Evolutionary conservation across 2,797 vertebrate species (phyloP).

Genomic region (Semaprochilodus insignis): DNA sequence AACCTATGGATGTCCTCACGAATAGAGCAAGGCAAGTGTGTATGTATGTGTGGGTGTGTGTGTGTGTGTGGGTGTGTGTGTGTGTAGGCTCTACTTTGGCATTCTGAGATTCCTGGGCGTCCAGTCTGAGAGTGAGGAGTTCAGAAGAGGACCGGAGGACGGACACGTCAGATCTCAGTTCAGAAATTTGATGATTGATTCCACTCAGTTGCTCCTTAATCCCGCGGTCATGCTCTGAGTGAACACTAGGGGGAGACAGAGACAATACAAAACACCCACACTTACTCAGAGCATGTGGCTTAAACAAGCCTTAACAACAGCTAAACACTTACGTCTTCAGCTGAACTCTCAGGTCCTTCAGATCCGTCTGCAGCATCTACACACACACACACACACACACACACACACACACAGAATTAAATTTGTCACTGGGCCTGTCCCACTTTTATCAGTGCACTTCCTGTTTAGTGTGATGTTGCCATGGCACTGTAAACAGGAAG

Average conservation of each 20-base stretch:
- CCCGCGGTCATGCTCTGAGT: conserved; percentile 31
- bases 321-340: conserved; percentile 33
- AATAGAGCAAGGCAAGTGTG: too few species aligned
- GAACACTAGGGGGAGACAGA: conserved; percentile 47
- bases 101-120: conserved; percentile 42
- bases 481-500: conserved; percentile 31
- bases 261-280: background rate
- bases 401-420: conserved; percentile 28
- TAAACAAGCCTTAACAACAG: background rate
- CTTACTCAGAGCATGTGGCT: background rate
- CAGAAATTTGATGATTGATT: conserved; percentile 46
- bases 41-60: too few species aligned
- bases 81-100: conserved; percentile 31
- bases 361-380: conserved; percentile 45
- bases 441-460: conserved; percentile 17
- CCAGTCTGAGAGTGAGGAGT: conserved; percentile 45
- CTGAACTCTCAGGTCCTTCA: conserved; percentile 42
- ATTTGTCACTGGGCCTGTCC: background rate
- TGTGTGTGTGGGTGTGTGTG: background rate
- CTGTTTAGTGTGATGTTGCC: conserved; percentile 32
- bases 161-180: conserved; percentile 48
- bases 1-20: too few species aligned
- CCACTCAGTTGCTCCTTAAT: conserved; percentile 33
- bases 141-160: conserved; percentile 41
- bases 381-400: conserved; percentile 19